Evolutionary conservation across 2,113 vertebrate species (phyloP), one percentile per base, ranked within the genome.

Genomic region (Lophura nycthemera): DNA sequence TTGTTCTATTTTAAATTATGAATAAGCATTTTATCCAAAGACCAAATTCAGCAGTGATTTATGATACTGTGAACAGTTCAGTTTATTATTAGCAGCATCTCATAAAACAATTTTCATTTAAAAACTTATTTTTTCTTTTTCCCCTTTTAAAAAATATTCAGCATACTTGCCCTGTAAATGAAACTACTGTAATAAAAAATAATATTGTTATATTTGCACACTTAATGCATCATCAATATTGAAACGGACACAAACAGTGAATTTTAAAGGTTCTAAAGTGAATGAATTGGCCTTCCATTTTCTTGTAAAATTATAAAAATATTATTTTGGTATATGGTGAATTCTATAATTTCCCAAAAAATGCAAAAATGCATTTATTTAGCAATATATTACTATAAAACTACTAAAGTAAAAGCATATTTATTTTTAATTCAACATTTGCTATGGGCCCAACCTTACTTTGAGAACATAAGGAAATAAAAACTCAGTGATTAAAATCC

Each of bases 301-400:
- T 61, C 36, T 83, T 38, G 18, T 3, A 91, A 76, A 83, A 70
- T 40, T 63, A 4, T 7, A 54, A 65, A 73, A 83, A 20, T 25
- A 82, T 13, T 59, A 9, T 48, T 78, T 87, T 85, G 32, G 7
- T 73, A 83, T 12, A 63, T 12, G 6, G 63, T 69, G 43, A 34
- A 17, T 9, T 66, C 45, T 76, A 18, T 30, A 67, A 78, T 6
- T 75, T 47, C 47, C 75, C 10, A 43, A 54, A 83, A 89, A 57
- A 64, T 0, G 5, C 36, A 43, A 8, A 66, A 69, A 70, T 45
- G 8, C 38, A 83, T 30, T n/a, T 79, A 8, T 59, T 66, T 64
- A 82, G 29, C 19, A 75, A 91, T 9, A 91, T 72, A 83, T 63
- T 90, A 67, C 76, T 71, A 74, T 4, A 61, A 57, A 91, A 45